Conservation (phyloP, 2,113 vertebrate genomes). For the Thamnaconus septentrionalis region DNA sequence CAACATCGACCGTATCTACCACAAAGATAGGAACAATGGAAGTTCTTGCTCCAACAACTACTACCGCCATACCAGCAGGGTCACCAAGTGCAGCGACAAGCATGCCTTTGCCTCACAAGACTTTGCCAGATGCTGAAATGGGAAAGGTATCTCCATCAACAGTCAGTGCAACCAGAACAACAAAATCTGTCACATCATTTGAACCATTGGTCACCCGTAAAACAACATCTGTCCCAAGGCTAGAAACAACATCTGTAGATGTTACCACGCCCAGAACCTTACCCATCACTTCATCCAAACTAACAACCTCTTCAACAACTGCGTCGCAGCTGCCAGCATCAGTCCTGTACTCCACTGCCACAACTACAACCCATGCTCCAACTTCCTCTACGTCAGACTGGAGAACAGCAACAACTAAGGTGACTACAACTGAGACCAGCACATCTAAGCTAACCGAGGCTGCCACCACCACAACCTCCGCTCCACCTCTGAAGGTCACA, state of each 20-base stretch:
- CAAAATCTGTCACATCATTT: constrained; percentile 37
- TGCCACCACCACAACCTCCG: constrained; percentile 21
- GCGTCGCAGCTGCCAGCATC: constrained; percentile 21
- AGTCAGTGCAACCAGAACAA: constrained; percentile 35
- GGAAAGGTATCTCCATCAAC: constrained; percentile 15
- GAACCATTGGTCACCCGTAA: constrained; percentile 44
- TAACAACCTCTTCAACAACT: constrained; percentile 34
- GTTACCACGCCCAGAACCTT: constrained; percentile 42
- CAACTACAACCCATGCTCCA: constrained; percentile 43
- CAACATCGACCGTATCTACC: constrained; percentile 17
- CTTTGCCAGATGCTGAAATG: constrained; percentile 31
- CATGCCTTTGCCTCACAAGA: constrained; percentile 13
- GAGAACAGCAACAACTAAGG: constrained; percentile 46
- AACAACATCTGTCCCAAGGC: constrained; percentile 19
- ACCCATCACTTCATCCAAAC: constrained; percentile 21
- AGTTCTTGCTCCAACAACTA: constrained; percentile 18
- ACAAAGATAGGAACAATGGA: constrained; percentile 36
- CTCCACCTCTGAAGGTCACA: constrained; percentile 23
- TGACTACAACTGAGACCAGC: constrained; percentile 31
- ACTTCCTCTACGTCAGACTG: constrained; percentile 53
- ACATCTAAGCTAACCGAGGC: constrained; percentile 25
- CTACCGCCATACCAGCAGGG: constrained; percentile 19
- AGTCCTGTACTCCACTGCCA: constrained; percentile 7
- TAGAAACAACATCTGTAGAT: constrained; percentile 27
- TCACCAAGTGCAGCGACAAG: constrained; percentile 43